phyloP scores from a whole-genome alignment of 2,888 invertebrate genomes.

The Eupeodes latifasciatus region DNA sequence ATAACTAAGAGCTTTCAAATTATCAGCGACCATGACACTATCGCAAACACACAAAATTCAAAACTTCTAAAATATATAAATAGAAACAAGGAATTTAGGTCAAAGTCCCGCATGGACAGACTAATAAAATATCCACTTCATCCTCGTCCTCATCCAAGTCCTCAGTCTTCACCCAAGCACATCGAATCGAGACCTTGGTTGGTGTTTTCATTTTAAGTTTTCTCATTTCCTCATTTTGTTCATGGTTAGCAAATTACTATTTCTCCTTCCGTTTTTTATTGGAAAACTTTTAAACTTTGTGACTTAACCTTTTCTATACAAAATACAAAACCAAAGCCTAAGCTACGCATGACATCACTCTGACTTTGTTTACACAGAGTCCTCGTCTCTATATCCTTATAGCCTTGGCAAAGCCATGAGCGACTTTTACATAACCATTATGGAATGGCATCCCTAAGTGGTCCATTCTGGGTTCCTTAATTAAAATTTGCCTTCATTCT shows the following conservation, averaged over 20 bases:
- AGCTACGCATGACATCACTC: constrained; percentile 51
- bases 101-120: constrained; percentile 49
- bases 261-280: constrained; percentile 68
- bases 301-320: constrained; percentile 39
- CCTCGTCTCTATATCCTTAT: too few relatives aligned
- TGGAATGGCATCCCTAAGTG: constrained; percentile 69
- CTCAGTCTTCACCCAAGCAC: background rate
- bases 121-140: constrained; percentile 32
- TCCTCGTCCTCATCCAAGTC: too few relatives aligned
- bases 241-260: constrained; percentile 72
- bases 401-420: background rate
- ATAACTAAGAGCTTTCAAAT: constrained; percentile 6
- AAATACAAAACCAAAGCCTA: constrained; percentile 32
- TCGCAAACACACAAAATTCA: constrained; percentile 1
- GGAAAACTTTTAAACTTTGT: constrained; percentile 62
- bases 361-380: background rate
- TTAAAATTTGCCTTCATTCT: constrained; percentile 66
- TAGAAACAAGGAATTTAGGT: constrained; percentile 40
- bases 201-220: constrained; percentile 46
- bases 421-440: constrained; percentile 65
- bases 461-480: constrained; percentile 68
- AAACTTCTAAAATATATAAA: background rate
- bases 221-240: constrained; percentile 69
- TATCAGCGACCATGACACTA: background rate
- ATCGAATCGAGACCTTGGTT: background rate